Evolutionary conservation across 2,888 invertebrate species (phyloP).

Genomic region (Brassicogethes aeneus): DNA sequence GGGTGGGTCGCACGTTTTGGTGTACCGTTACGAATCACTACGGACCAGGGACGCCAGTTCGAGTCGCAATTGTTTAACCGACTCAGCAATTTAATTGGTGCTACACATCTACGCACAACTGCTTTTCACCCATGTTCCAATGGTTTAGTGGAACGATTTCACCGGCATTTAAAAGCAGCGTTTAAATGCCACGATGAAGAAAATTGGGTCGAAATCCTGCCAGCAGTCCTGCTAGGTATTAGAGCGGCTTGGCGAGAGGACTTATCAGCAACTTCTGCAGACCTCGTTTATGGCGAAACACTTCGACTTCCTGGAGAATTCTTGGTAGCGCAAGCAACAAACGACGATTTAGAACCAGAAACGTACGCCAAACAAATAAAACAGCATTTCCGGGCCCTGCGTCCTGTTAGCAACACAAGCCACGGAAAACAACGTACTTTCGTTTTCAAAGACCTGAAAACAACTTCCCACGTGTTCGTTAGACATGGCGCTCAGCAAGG

Average conservation of each 20-base stretch:
- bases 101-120: conserved; percentile 21
- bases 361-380: too few species aligned
- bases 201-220: conserved; percentile 26
- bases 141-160: conserved; percentile 28
- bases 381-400: background rate
- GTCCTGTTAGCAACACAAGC: background rate
- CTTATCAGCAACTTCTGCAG: conserved; percentile 24
- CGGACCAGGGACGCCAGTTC: conserved; percentile 31
- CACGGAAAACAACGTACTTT: background rate
- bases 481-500: background rate
- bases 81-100: conserved; percentile 18
- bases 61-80: conserved; percentile 22
- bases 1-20: conserved; percentile 39
- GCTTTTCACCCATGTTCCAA: conserved; percentile 34
- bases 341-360: too few species aligned
- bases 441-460: background rate
- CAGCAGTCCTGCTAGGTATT: conserved; percentile 29
- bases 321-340: too few species aligned
- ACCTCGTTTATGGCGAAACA: conserved; percentile 27
- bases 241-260: conserved; percentile 27
- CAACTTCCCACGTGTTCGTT: background rate
- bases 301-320: conserved; percentile 24
- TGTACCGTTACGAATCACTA: conserved; percentile 28
- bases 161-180: conserved; percentile 25
- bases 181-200: conserved; percentile 18